Percentiles rank a stretch among this genome's conserved stretches.
phyloP scores from a whole-genome alignment of 2,113 vertebrate genomes.

The Tachysurus vachellii region DNA sequence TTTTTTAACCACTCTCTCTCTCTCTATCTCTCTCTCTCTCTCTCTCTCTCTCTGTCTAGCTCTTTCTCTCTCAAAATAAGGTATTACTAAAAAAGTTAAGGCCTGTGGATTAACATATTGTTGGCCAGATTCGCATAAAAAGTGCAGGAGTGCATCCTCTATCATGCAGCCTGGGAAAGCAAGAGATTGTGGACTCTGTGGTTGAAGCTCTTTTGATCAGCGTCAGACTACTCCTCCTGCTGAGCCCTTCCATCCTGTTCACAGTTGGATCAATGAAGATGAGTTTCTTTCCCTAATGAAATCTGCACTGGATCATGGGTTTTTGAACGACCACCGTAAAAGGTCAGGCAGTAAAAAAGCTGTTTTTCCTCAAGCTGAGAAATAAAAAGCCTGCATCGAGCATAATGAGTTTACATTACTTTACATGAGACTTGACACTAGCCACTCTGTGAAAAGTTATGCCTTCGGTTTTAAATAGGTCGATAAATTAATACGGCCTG shows the following conservation, averaged over 20 bases:
- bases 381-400: conserved; percentile 8
- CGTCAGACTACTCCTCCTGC: conserved; percentile 50
- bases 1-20: neutral
- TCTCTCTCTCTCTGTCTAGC: neutral
- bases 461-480: conserved; percentile 62
- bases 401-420: conserved; percentile 63
- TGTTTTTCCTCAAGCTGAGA: conserved; percentile 48
- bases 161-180: conserved; percentile 39
- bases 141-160: conserved; percentile 14
- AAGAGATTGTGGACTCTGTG: conserved; percentile 33
- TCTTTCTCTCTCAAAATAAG: neutral
- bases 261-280: conserved; percentile 73
- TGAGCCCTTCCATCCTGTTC: conserved; percentile 47
- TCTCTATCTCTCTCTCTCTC: neutral
- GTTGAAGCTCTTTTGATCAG: conserved; percentile 53
- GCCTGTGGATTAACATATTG: conserved; percentile 4
- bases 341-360: conserved; percentile 69
- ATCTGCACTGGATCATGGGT: conserved; percentile 67
- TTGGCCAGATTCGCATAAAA: conserved; percentile 12
- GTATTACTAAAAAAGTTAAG: neutral
- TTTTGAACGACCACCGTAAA: conserved; percentile 63
- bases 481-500: conserved; percentile 62
- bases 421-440: conserved; percentile 48
- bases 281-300: conserved; percentile 66
- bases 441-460: conserved; percentile 55